Percentiles rank a stretch among this genome's conserved stretches.
Conservation (phyloP, 64 coral and sea anemone species). For the Montipora foliosa region DNA sequence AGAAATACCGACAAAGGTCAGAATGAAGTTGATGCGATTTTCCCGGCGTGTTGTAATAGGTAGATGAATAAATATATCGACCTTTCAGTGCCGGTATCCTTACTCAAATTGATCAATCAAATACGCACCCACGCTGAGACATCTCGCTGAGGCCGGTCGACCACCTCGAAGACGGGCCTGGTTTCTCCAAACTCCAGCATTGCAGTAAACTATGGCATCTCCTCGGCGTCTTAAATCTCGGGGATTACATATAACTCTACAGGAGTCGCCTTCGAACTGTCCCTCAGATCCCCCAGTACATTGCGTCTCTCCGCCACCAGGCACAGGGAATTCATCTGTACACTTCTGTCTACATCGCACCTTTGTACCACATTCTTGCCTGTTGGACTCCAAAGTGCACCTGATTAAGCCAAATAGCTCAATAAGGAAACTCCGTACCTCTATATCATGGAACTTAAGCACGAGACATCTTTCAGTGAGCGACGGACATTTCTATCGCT, state of each 20-base stretch:
- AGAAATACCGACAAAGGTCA: too few relatives aligned
- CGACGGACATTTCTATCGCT: too few relatives aligned
- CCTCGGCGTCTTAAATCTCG: slow-evolving; percentile 1
- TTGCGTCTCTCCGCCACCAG: not conserved
- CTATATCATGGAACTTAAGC: too few relatives aligned
- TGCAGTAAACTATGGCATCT: slow-evolving; percentile 14
- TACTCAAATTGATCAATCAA: not conserved
- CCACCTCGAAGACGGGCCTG: not conserved
- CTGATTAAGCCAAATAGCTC: not conserved
- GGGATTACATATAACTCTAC: not conserved
- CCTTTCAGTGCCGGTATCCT: too few relatives aligned
- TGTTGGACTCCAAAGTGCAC: not conserved
- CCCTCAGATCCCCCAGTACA: not conserved
- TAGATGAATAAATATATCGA: too few relatives aligned
- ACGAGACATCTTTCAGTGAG: too few relatives aligned
- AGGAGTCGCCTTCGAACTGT: slow-evolving; percentile 31
- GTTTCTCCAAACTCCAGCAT: slow-evolving; percentile 29
- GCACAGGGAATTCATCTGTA: not conserved
- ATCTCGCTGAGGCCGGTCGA: not conserved
- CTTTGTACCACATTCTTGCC: slow-evolving; percentile 32
- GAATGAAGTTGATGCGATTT: too few relatives aligned
- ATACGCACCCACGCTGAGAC: not conserved
- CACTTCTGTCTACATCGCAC: slow-evolving; percentile 57
- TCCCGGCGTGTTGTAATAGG: too few relatives aligned
- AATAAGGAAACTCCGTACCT: too few relatives aligned